These are phyloP conservation scores for Myioborus miniatus DNA, from an alignment of 2,797 vertebrate genomes.

Conservation along the genomic window DNA sequence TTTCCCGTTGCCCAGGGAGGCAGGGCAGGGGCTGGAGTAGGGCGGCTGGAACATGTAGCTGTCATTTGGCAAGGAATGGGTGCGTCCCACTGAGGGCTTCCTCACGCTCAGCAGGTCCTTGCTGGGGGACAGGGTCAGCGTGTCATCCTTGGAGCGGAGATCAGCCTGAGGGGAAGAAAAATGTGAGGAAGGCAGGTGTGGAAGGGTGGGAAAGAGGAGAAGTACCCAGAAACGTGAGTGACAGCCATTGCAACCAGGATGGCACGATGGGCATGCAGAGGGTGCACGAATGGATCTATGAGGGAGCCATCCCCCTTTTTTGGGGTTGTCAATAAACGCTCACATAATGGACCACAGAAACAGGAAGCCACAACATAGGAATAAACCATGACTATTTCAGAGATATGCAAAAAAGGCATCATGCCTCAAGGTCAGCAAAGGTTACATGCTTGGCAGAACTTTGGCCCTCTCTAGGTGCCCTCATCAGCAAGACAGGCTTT, in stretches of 20 bases:
- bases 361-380: constrained; percentile 23
- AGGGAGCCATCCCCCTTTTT: constrained; percentile 11
- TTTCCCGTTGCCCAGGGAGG: constrained; percentile 56
- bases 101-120: constrained; percentile 86
- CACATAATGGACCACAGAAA: constrained; percentile 53
- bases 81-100: constrained; percentile 90
- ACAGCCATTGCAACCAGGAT: constrained; percentile 63
- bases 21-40: constrained; percentile 47
- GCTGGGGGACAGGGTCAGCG: constrained; percentile 38
- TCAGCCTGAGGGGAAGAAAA: constrained; percentile 59
- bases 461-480: background rate
- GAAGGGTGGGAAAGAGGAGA: background rate
- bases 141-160: background rate
- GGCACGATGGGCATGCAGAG: constrained; percentile 65
- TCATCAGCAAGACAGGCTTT: background rate
- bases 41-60: constrained; percentile 92
- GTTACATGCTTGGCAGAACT: constrained; percentile 45
- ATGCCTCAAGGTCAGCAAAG: constrained; percentile 71
- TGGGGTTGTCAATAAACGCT: background rate
- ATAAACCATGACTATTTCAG: constrained; percentile 75
- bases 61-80: constrained; percentile 95
- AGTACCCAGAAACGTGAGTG: constrained; percentile 6
- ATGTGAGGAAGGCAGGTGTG: background rate
- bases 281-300: constrained; percentile 58
- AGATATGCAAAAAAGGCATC: constrained; percentile 61